phyloP scores from a whole-genome alignment of 1,140 invertebrate genomes.

The Heliconius himera region DNA sequence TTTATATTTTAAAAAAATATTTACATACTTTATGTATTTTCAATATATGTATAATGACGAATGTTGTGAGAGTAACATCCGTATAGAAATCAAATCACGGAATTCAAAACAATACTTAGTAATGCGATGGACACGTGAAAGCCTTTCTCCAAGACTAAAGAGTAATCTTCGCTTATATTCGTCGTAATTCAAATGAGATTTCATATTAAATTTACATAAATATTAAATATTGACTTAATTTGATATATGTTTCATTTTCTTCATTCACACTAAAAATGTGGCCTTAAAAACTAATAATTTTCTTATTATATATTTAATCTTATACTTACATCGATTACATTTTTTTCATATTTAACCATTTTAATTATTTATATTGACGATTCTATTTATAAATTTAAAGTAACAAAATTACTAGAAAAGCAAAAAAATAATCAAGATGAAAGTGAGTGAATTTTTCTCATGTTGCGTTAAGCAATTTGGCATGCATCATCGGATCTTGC shows the following conservation, averaged over 20 bases:
- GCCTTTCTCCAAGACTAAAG: background rate
- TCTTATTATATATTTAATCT: too few species aligned
- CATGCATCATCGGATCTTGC: conserved; percentile 54
- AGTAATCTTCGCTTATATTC: background rate
- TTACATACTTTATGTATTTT: background rate
- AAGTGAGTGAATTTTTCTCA: conserved; percentile 51
- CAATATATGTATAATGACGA: background rate
- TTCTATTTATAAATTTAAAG: background rate
- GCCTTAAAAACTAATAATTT: too few species aligned
- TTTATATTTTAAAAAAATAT: background rate
- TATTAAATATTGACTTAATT: background rate
- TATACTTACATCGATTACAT: too few species aligned
- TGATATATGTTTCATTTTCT: too few species aligned
- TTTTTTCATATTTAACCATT: too few species aligned
- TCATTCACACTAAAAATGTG: too few species aligned
- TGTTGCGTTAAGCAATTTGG: conserved; percentile 54
- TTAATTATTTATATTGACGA: too few species aligned
- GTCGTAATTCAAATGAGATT: conserved; percentile 9
- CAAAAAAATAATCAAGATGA: conserved; percentile 38
- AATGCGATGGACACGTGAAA: background rate
- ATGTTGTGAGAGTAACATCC: background rate
- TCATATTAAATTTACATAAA: background rate
- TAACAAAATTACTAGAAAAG: background rate
- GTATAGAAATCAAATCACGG: background rate
- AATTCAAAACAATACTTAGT: conserved; percentile 1